Evolutionary conservation across 2,888 invertebrate genomes (phyloP).

Genomic region (Leptura quadrifasciata): DNA sequence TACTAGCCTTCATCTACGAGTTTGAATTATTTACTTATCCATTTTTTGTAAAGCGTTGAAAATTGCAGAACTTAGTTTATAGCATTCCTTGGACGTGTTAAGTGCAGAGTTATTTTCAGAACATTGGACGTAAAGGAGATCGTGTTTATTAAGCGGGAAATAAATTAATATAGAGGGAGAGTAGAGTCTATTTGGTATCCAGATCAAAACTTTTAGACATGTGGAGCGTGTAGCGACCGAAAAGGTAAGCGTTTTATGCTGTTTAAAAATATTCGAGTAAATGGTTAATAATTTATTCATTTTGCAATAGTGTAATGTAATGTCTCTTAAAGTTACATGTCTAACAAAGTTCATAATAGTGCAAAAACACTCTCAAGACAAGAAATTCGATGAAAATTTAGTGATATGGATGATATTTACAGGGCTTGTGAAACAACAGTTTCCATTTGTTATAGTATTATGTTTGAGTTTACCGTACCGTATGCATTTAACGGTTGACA

Average conservation of each 20-base stretch:
- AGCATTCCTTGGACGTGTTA: neutral
- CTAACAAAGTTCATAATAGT: too few species aligned
- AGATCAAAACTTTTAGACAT: neutral
- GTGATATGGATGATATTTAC: too few species aligned
- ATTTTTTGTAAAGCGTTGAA: neutral
- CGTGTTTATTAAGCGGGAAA: neutral
- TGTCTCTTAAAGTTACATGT: neutral
- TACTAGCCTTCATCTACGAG: neutral
- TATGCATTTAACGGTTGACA: too few species aligned
- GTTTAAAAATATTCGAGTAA: neutral
- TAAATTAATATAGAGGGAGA: neutral
- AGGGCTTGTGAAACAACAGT: too few species aligned
- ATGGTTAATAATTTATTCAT: neutral
- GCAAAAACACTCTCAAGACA: too few species aligned
- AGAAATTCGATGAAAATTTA: too few species aligned
- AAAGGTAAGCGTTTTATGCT: neutral
- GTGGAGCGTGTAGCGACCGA: neutral
- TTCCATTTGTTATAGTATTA: too few species aligned
- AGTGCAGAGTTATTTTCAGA: slow-evolving; percentile 1
- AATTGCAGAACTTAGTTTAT: neutral
- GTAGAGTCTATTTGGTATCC: neutral
- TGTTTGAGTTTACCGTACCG: too few species aligned
- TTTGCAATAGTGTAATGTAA: neutral
- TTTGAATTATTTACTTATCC: neutral
- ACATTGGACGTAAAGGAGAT: neutral